phyloP scores from a whole-genome alignment of 2,797 vertebrate genomes.

The Poecilia velifera region DNA sequence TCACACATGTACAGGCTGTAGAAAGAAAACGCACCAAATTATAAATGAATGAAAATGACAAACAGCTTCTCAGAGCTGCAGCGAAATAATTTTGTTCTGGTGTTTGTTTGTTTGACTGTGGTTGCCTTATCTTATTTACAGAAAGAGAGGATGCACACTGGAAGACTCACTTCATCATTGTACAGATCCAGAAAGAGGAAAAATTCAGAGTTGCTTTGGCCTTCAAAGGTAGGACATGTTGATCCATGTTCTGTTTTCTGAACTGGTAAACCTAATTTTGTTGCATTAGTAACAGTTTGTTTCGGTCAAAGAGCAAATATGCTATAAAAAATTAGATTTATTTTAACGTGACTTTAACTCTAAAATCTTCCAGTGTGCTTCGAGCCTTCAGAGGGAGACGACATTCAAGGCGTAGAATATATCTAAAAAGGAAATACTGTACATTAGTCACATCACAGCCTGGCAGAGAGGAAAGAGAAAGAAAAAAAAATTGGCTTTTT shows the following conservation, averaged over 20 bases:
- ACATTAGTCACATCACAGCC: constrained; percentile 82
- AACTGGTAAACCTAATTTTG: background rate
- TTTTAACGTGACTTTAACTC: background rate
- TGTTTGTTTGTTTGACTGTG: constrained; percentile 73
- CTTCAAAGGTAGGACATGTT: background rate
- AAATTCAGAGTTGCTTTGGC: background rate
- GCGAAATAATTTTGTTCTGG: constrained; percentile 33
- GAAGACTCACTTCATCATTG: constrained; percentile 3
- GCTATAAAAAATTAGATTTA: background rate
- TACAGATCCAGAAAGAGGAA: background rate
- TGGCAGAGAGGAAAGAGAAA: constrained; percentile 51
- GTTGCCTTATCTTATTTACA: constrained; percentile 71
- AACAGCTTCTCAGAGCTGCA: background rate
- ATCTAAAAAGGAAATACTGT: constrained; percentile 82
- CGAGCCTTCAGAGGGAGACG: constrained; percentile 70
- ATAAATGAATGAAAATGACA: constrained; percentile 14
- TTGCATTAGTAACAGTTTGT: background rate
- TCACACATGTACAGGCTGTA: constrained; percentile 2
- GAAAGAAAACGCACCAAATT: constrained; percentile 11
- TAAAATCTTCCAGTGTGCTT: constrained; percentile 56
- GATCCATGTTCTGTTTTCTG: background rate
- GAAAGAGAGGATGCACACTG: constrained; percentile 59
- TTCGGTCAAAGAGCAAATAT: background rate
- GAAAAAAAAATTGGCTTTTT: constrained; percentile 53
- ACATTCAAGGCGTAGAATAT: constrained; percentile 81